Conservation (phyloP, 2,113 vertebrate genomes). For the Tetrao urogallus region DNA sequence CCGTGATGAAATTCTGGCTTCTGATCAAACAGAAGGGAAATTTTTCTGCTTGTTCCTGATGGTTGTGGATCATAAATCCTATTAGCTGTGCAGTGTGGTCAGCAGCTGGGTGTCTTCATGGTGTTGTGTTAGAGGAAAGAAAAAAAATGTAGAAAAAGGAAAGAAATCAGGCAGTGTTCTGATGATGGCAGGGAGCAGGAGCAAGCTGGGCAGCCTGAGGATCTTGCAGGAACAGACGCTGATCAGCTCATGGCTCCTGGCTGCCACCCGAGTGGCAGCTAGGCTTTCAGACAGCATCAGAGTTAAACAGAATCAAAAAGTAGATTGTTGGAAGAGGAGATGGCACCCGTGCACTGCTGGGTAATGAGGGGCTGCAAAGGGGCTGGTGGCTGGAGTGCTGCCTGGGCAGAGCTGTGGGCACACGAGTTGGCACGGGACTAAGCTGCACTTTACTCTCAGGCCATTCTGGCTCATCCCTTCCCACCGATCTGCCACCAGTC, state of each 20-base stretch:
- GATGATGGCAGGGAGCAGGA: neutral
- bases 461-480: neutral
- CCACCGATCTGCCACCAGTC: neutral
- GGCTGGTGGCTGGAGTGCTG: neutral
- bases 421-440: neutral
- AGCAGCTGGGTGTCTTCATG: neutral
- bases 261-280: neutral
- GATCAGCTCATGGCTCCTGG: neutral
- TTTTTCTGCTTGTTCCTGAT: neutral
- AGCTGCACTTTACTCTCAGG: neutral
- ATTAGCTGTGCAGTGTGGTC: neutral
- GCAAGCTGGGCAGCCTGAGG: rapidly evolving
- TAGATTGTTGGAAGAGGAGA: neutral
- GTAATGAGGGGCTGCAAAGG: neutral
- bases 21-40: neutral
- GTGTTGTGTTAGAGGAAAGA: neutral
- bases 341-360: rapidly evolving
- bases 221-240: neutral
- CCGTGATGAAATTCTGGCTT: neutral
- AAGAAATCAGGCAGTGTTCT: neutral
- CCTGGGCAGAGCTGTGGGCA: neutral
- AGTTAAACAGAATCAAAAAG: neutral
- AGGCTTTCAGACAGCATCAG: neutral
- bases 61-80: neutral
- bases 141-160: neutral